Conservation (phyloP, 2,888 invertebrate genomes). For the Boloria selene region DNA sequence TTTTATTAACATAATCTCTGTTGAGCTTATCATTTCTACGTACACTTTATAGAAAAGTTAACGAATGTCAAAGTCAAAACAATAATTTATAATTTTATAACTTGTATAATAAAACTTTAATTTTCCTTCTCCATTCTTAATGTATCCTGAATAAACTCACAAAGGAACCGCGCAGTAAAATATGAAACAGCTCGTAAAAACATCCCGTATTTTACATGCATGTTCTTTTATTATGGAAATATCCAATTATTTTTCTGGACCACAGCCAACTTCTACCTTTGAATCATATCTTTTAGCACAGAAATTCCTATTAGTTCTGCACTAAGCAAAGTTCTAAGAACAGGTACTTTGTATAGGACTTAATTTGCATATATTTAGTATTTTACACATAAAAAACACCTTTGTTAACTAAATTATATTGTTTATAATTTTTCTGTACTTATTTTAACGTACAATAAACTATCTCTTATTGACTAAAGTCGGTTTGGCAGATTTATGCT, state of each 20-base stretch:
- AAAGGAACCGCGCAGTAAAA: slow-evolving; percentile 20
- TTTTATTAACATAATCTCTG: no score
- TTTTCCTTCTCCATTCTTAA: slow-evolving; percentile 14
- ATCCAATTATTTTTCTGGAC: slow-evolving; percentile 32
- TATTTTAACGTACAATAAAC: no score
- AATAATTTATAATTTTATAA: neutral
- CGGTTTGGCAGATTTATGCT: no score
- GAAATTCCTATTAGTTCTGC: slow-evolving; percentile 18
- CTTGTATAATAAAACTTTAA: slow-evolving; percentile 7
- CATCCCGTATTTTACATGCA: slow-evolving; percentile 10
- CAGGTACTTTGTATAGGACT: no score
- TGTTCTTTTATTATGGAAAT: slow-evolving; percentile 22
- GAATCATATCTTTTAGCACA: slow-evolving; percentile 17
- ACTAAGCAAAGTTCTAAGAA: slow-evolving; percentile 1
- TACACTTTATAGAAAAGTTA: no score
- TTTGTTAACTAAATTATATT: no score
- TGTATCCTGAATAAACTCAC: slow-evolving; percentile 20
- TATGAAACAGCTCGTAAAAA: slow-evolving; percentile 18
- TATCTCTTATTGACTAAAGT: no score
- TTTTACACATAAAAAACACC: no score
- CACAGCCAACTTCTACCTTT: slow-evolving; percentile 21
- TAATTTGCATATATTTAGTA: no score
- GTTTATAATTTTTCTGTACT: no score
- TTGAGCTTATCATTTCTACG: no score
- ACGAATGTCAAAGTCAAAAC: no score